A percentile compares a stretch with the other conserved stretches of the same genome.
phyloP scores from a whole-genome alignment of 2,113 vertebrate species.

The Pachyramphus minor region DNA sequence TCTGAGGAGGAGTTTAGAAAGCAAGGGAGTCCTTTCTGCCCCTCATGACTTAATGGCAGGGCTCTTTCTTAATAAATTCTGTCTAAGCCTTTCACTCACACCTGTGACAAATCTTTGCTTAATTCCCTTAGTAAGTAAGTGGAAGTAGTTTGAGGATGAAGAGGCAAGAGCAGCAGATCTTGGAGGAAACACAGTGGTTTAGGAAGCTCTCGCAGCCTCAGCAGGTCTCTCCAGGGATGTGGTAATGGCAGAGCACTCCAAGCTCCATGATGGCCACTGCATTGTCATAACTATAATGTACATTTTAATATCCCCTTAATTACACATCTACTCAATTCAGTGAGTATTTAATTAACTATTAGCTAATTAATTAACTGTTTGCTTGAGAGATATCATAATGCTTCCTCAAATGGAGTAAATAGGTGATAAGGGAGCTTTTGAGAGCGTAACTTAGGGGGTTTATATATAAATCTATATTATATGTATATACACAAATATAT shows the following conservation, averaged over 20 bases:
- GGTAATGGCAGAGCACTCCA: background rate
- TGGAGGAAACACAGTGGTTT: background rate
- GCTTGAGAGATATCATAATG: background rate
- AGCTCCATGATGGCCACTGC: background rate
- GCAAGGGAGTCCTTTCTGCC: too few species aligned
- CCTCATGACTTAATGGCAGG: too few species aligned
- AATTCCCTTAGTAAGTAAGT: background rate
- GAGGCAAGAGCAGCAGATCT: background rate
- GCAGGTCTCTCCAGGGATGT: background rate
- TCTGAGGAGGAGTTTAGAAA: too few species aligned
- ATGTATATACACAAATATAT: background rate
- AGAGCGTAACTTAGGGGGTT: background rate
- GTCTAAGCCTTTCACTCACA: too few species aligned
- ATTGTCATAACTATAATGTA: background rate
- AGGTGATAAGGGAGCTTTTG: background rate
- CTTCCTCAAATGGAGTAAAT: background rate
- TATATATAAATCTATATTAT: background rate
- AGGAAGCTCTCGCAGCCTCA: background rate
- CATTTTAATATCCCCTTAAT: background rate
- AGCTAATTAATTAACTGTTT: slow-evolving; percentile 12
- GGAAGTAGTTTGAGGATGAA: background rate
- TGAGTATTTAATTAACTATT: background rate
- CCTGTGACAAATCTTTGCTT: background rate
- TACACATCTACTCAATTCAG: background rate
- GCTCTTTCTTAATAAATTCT: too few species aligned